phyloP scores from a whole-genome alignment of 2,888 invertebrate species.

The Thelaira solivaga region DNA sequence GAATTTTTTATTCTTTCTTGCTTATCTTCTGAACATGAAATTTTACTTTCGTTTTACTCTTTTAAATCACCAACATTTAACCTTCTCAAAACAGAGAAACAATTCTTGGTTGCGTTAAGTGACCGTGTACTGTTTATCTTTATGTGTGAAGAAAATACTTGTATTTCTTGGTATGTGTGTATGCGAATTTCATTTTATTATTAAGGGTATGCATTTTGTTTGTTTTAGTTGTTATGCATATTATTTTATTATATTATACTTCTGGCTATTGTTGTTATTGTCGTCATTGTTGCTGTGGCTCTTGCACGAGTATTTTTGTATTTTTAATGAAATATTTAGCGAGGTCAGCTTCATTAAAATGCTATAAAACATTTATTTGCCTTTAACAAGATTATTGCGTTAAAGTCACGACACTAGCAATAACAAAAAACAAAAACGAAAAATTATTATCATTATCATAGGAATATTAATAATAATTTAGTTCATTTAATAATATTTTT shows the following conservation, averaged over 20 bases:
- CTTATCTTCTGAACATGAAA: too few relatives aligned
- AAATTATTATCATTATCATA: slow-evolving; percentile 1
- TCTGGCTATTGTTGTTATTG: too few relatives aligned
- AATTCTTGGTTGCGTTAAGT: not conserved
- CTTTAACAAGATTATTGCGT: slow-evolving; percentile 64
- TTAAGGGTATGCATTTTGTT: slow-evolving; percentile 26
- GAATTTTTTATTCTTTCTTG: too few relatives aligned
- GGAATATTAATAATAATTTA: not conserved
- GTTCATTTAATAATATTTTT: not conserved
- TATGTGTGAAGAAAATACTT: not conserved
- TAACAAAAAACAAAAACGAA: slow-evolving; percentile 1
- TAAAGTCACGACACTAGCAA: slow-evolving; percentile 29
- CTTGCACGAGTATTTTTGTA: slow-evolving; percentile 25
- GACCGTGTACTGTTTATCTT: not conserved
- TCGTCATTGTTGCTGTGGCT: slow-evolving; percentile 1
- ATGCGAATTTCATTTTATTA: slow-evolving; percentile 3
- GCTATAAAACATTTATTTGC: slow-evolving; percentile 65
- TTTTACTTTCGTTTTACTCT: not conserved
- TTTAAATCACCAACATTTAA: not conserved
- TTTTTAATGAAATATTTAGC: slow-evolving; percentile 64
- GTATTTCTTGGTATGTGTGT: slow-evolving; percentile 12
- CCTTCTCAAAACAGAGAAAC: not conserved
- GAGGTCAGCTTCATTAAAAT: slow-evolving; percentile 67
- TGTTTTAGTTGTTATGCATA: slow-evolving; percentile 13
- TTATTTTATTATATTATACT: slow-evolving; percentile 17